Conservation (phyloP, 2,797 vertebrate species). For the Nyctibius grandis region DNA sequence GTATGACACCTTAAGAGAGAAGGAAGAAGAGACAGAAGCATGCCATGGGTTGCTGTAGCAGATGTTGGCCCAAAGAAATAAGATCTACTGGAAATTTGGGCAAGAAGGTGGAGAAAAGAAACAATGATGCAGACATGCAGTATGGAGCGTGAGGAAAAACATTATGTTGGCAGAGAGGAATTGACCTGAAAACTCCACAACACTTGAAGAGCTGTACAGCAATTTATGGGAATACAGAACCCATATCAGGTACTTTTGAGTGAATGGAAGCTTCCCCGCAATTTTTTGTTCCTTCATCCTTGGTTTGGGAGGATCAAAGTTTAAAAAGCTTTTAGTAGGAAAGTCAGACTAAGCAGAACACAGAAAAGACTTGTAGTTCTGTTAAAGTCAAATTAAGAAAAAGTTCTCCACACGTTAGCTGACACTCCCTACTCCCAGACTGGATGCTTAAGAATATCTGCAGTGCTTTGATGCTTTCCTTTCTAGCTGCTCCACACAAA, state of each 20-base stretch:
- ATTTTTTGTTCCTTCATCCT: background rate
- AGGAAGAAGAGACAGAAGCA: background rate
- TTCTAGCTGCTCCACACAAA: background rate
- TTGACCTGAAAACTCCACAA: background rate
- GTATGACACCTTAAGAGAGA: background rate
- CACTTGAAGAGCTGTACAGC: background rate
- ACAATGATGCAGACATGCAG: conserved; percentile 42
- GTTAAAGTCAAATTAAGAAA: background rate
- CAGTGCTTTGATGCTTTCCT: background rate
- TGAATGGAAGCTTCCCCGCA: background rate
- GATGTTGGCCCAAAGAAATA: background rate
- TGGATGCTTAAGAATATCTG: background rate
- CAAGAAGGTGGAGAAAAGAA: conserved; percentile 12
- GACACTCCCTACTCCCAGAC: background rate
- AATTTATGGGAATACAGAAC: background rate
- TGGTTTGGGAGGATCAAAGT: conserved; percentile 7
- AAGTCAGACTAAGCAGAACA: background rate
- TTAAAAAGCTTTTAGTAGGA: background rate
- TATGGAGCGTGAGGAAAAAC: background rate
- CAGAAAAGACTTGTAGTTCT: background rate
- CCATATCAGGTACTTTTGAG: background rate
- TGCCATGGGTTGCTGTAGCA: conserved; percentile 20
- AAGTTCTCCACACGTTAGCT: background rate
- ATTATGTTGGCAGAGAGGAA: background rate
- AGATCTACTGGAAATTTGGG: background rate